Evolutionary conservation across 2,888 invertebrate genomes (phyloP).

Genomic region (Balanococcus diminutus): DNA sequence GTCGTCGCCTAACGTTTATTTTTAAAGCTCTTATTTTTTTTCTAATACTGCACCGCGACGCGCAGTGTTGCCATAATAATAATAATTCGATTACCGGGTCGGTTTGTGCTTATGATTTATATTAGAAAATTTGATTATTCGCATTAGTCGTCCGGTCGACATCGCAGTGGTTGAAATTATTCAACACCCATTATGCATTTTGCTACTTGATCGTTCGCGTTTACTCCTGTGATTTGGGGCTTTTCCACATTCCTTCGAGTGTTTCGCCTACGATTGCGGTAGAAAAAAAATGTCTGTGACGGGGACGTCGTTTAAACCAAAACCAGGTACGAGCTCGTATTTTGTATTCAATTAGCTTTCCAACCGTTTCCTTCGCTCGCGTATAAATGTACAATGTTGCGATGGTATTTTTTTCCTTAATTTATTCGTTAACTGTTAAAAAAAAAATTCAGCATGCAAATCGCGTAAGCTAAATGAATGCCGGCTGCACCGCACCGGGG

Average conservation of each 20-base stretch:
- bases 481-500: too few relatives aligned
- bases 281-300: constrained; percentile 8
- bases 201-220: background rate
- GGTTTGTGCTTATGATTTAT: background rate
- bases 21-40: constrained; percentile 5
- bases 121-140: constrained; percentile 4
- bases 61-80: constrained; percentile 6
- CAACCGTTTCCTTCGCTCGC: background rate
- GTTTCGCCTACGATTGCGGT: background rate
- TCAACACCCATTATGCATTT: background rate
- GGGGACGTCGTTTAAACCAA: constrained; percentile 19
- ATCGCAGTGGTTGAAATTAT: background rate
- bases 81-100: background rate
- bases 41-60: background rate
- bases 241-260: background rate
- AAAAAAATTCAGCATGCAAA: constrained; percentile 7
- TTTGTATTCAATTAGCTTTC: background rate
- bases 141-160: background rate
- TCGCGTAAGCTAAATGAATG: background rate
- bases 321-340: constrained; percentile 13
- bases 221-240: background rate
- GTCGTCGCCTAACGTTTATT: background rate
- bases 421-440: background rate
- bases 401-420: background rate
- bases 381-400: background rate